Percentiles rank a stretch among this genome's conserved stretches.
Evolutionary conservation across 2,113 vertebrate genomes (phyloP).

Genomic region (Fregata magnificens): DNA sequence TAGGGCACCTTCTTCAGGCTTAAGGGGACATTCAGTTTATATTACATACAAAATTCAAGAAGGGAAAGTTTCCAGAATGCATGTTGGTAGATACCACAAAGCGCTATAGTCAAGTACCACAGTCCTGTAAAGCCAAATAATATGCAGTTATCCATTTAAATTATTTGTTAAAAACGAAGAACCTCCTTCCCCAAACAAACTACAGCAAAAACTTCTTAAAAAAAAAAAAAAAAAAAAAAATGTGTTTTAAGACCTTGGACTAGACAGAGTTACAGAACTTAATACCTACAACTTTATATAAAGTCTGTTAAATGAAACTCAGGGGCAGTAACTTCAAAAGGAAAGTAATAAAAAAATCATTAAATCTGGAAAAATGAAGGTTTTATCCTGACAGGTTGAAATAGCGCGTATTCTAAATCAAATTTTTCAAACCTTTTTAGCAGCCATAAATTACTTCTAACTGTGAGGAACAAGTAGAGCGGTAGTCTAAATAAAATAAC

Average conservation of each 20-base stretch:
- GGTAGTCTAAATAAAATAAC: background rate
- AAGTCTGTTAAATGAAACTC: background rate
- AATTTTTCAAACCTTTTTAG: background rate
- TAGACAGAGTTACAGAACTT: background rate
- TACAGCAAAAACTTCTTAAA: background rate
- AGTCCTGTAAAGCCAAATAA: background rate
- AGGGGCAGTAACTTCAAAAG: background rate
- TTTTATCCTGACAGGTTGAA: background rate
- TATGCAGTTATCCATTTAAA: background rate
- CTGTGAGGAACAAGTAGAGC: background rate
- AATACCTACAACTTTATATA: background rate
- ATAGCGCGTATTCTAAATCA: background rate
- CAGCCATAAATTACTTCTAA: background rate
- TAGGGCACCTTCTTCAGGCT: background rate
- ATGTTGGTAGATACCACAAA: background rate
- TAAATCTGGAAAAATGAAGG: background rate
- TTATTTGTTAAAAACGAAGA: background rate
- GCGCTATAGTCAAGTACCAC: background rate
- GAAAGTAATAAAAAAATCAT: background rate
- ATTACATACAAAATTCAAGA: background rate
- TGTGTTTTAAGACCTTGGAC: background rate
- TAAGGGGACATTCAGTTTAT: background rate
- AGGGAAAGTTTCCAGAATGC: background rate
- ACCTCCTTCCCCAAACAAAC: background rate
- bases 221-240: background rate